phyloP scores from a whole-genome alignment of 2,888 invertebrate species.

The Caenorhabditis angaria region DNA sequence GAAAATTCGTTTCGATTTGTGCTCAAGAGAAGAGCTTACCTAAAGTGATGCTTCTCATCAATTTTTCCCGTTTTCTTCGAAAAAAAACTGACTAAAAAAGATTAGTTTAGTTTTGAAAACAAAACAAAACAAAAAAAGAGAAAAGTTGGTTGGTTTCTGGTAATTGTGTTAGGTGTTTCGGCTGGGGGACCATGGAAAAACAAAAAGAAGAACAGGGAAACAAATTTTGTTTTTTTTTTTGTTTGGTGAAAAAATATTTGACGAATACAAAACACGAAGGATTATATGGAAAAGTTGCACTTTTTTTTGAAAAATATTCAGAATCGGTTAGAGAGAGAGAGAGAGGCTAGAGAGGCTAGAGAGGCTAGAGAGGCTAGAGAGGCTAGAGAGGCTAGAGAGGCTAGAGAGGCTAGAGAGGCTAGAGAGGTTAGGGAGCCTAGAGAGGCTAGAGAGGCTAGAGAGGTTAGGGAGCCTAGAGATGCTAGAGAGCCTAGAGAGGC shows the following conservation, averaged over 20 bases:
- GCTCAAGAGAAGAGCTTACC: neutral
- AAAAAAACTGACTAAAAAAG: neutral
- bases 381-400: no score
- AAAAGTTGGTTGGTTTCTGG: neutral
- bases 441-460: no score
- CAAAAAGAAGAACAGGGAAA: neutral
- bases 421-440: no score
- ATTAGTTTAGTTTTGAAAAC: neutral
- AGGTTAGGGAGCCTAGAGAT: no score
- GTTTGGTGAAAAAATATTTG: neutral
- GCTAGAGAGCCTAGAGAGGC: no score
- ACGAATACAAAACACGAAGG: neutral
- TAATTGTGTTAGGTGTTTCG: slow-evolving; percentile 4
- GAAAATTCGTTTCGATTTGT: neutral
- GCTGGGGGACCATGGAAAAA: neutral
- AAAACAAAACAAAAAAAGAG: neutral
- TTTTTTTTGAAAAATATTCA: neutral
- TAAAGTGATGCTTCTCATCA: slow-evolving; percentile 1
- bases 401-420: no score
- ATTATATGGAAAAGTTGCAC: neutral
- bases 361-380: no score
- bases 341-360: no score
- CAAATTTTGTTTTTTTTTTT: neutral
- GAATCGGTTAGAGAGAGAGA: no score
- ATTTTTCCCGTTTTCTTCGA: neutral